Percentiles rank a stretch among this genome's conserved stretches.
These are phyloP conservation scores for Orussus abietinus DNA, from an alignment of 1,140 invertebrate genomes.

Conservation along the genomic window DNA sequence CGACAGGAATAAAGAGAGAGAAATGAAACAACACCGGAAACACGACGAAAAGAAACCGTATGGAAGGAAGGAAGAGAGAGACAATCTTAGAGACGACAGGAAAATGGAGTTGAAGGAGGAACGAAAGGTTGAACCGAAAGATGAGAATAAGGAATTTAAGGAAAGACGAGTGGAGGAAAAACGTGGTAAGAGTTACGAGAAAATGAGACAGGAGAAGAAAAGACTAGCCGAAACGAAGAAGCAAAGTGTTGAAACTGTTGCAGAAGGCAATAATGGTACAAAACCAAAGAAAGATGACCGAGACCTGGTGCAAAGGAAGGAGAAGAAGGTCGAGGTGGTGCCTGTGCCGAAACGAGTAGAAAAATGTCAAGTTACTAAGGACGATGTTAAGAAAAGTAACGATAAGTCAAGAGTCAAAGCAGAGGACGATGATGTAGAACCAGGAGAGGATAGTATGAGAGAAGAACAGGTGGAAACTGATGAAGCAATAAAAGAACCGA, in stretches of 20 bases:
- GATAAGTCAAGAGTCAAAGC: constrained; percentile 12
- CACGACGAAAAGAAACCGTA: constrained; percentile 36
- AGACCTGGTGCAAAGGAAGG: constrained; percentile 13
- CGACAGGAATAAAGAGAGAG: constrained; percentile 48
- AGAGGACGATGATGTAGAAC: constrained; percentile 16
- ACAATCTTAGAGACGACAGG: constrained; percentile 31
- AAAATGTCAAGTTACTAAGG: constrained; percentile 7
- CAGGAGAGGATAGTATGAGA: constrained; percentile 20
- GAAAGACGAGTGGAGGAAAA: constrained; percentile 43
- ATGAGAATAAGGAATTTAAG: constrained; percentile 18
- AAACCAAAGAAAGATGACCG: constrained; percentile 16
- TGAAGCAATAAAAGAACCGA: constrained; percentile 9
- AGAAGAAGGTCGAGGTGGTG: constrained; percentile 10
- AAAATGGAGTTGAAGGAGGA: constrained; percentile 39
- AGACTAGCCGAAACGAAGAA: constrained; percentile 43
- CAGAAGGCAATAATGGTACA: constrained; percentile 12
- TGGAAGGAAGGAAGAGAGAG: constrained; percentile 31
- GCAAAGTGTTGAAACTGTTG: constrained; percentile 25
- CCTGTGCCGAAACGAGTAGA: neutral
- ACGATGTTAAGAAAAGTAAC: constrained; percentile 15
- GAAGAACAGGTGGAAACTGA: constrained; percentile 14
- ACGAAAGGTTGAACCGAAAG: constrained; percentile 11
- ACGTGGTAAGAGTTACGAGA: constrained; percentile 50
- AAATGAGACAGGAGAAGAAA: constrained; percentile 49
- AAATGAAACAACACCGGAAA: constrained; percentile 49